Conservation (phyloP, 2,888 invertebrate genomes). For the Acanthococcus lagerstroemiae region DNA sequence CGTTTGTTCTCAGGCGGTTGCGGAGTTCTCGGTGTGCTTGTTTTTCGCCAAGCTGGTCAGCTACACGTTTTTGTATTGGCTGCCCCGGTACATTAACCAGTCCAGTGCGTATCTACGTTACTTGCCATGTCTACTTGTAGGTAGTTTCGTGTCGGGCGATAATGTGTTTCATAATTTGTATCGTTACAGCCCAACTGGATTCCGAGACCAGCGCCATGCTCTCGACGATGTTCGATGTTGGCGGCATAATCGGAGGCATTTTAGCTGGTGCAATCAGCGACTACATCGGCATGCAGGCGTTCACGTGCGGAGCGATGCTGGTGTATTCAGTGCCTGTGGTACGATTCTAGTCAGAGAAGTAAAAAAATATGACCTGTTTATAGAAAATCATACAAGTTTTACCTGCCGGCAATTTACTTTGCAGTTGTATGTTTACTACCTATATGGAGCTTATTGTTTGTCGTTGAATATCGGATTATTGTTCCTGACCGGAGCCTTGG, state of each 20-base stretch:
- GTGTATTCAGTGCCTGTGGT: slow-evolving; percentile 58
- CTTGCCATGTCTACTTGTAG: not conserved
- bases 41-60: slow-evolving; percentile 95
- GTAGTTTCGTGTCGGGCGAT: not conserved
- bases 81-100: slow-evolving; percentile 77
- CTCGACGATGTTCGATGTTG: slow-evolving; percentile 75
- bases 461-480: slow-evolving; percentile 56
- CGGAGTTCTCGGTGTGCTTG: slow-evolving; percentile 83
- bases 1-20: slow-evolving; percentile 55
- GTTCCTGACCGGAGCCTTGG: slow-evolving; percentile 65
- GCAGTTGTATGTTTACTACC: slow-evolving; percentile 71
- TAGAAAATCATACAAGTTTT: not conserved
- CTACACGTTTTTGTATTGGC: slow-evolving; percentile 94
- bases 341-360: not conserved
- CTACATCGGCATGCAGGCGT: slow-evolving; percentile 68
- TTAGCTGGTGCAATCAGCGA: slow-evolving; percentile 79
- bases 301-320: slow-evolving; percentile 77
- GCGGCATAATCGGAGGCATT: slow-evolving; percentile 83
- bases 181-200: slow-evolving; percentile 52
- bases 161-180: slow-evolving; percentile 15
- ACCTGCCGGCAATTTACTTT: slow-evolving; percentile 39
- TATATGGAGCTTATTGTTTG: slow-evolving; percentile 55
- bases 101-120: slow-evolving; percentile 56
- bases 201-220: slow-evolving; percentile 63
- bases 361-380: not conserved